Evolutionary conservation across 2,113 vertebrate genomes (phyloP).

Genomic region (Aldabrachelys gigantea): DNA sequence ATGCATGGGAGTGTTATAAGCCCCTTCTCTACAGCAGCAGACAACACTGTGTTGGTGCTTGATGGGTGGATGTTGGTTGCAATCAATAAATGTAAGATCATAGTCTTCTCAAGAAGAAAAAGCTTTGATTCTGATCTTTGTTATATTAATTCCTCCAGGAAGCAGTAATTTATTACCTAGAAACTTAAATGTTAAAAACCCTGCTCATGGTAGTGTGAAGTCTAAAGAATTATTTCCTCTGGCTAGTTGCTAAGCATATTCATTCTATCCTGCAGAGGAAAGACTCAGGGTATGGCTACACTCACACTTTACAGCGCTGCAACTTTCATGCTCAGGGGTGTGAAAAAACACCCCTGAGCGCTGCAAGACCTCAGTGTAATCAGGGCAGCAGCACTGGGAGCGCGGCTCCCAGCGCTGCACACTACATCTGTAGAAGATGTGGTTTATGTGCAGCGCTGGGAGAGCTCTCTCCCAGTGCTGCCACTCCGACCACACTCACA

Average conservation of each 20-base stretch:
- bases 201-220: neutral
- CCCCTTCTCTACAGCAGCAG: neutral
- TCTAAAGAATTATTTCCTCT: neutral
- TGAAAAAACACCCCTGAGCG: too few relatives aligned
- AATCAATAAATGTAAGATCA: neutral
- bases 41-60: neutral
- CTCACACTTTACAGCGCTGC: too few relatives aligned
- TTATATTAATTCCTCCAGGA: neutral
- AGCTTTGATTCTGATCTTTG: neutral
- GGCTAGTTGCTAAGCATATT: neutral
- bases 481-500: too few relatives aligned
- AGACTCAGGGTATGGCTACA: neutral
- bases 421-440: too few relatives aligned
- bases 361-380: too few relatives aligned
- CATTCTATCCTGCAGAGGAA: neutral
- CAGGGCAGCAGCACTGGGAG: too few relatives aligned
- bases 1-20: neutral
- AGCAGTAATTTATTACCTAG: neutral
- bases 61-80: neutral
- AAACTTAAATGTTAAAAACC: neutral
- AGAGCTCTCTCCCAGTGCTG: too few relatives aligned
- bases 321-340: too few relatives aligned
- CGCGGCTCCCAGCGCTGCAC: too few relatives aligned
- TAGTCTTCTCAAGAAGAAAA: neutral
- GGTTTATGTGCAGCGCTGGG: too few relatives aligned